Percentiles rank a stretch among this genome's conserved stretches.
Evolutionary conservation across 1,140 invertebrate species (phyloP).

Genomic region (Drosophila simulans): DNA sequence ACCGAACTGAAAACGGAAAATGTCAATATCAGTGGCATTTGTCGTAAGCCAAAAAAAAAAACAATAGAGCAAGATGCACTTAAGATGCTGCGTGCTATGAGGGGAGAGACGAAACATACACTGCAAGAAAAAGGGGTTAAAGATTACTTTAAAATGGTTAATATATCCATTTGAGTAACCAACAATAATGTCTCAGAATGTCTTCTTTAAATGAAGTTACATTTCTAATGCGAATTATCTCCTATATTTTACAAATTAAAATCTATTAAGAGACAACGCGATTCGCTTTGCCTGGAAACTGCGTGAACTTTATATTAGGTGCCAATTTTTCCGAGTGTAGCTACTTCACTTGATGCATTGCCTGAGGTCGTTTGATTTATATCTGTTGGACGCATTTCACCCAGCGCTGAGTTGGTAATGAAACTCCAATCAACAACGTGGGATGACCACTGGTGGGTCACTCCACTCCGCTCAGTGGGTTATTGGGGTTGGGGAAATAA

Average conservation of each 20-base stretch:
- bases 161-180: no score
- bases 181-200: no score
- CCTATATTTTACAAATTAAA: no score
- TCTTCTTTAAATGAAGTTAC: no score
- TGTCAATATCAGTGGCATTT: constrained; percentile 81
- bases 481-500: constrained; percentile 3
- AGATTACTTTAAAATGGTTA: neutral
- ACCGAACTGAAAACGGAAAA: constrained; percentile 72
- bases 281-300: no score
- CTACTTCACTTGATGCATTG: constrained; percentile 74
- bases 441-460: constrained; percentile 47
- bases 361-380: constrained; percentile 76
- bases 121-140: constrained; percentile 1
- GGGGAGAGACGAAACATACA: neutral
- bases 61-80: constrained; percentile 69
- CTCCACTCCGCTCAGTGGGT: constrained; percentile 17
- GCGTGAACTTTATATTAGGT: no score
- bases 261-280: no score
- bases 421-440: constrained; percentile 75
- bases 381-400: constrained; percentile 53
- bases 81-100: constrained; percentile 19
- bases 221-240: no score
- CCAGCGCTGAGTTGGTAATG: constrained; percentile 62
- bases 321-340: constrained; percentile 7
- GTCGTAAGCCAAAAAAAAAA: constrained; percentile 48